Conservation (phyloP, 2,888 invertebrate genomes). For the Phoenoteleia sp. region DNA sequence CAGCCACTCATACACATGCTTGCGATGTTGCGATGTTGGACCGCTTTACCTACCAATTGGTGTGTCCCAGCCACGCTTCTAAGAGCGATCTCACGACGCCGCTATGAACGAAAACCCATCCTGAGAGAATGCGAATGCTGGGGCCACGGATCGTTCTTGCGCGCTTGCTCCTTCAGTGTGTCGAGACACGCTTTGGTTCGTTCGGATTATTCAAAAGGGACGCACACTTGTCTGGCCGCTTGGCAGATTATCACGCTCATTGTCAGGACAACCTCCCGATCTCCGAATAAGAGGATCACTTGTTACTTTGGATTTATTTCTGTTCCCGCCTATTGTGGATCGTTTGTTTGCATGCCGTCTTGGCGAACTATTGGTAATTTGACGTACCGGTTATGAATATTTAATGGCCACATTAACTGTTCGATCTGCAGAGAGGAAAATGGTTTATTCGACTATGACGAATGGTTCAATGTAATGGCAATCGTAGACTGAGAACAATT, state of each 20-base stretch:
- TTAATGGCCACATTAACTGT: too few species aligned
- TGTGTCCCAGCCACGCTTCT: slow-evolving; percentile 60
- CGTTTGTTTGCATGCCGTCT: slow-evolving; percentile 46
- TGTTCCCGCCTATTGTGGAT: slow-evolving; percentile 40
- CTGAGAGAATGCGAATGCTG: too few species aligned
- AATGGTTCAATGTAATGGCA: too few species aligned
- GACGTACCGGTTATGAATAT: slow-evolving; percentile 13
- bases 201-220: slow-evolving; percentile 58
- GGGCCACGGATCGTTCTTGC: slow-evolving; percentile 48
- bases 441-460: too few species aligned
- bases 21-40: slow-evolving; percentile 85
- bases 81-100: slow-evolving; percentile 40
- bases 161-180: slow-evolving; percentile 60
- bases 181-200: slow-evolving; percentile 49
- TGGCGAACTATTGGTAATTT: slow-evolving; percentile 62
- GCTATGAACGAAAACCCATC: slow-evolving; percentile 23
- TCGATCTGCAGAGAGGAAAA: too few species aligned
- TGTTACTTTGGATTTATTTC: slow-evolving; percentile 64
- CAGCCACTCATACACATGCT: slow-evolving; percentile 82
- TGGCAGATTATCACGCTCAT: slow-evolving; percentile 48
- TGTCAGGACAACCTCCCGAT: slow-evolving; percentile 43
- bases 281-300: slow-evolving; percentile 58
- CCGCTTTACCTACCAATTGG: slow-evolving; percentile 77
- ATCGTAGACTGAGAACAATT: too few species aligned
- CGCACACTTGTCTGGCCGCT: slow-evolving; percentile 52